Evolutionary conservation across 2,888 invertebrate genomes (phyloP), one percentile per base, ranked within the genome.

Genomic region (Ectobius pallidus): DNA sequence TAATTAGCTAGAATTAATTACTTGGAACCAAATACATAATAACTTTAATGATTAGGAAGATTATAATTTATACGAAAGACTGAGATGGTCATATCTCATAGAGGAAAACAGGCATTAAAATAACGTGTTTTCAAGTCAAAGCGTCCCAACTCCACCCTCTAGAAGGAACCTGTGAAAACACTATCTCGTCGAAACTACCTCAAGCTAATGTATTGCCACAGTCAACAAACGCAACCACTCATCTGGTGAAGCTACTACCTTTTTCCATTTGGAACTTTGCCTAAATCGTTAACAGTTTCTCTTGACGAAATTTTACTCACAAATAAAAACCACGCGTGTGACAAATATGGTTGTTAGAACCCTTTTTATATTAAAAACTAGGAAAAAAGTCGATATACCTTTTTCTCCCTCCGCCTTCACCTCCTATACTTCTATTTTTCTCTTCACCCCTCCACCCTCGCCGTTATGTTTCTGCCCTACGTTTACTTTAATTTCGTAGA

Each of bases 241-340:
- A 46, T 16, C 58, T 30, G 14, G 14, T 55, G 6, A n/a, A 42
- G 42, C 14, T 63, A 65, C 44, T 18, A 46, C 44, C 42, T 65
- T 65, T 46, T 65, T 65, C 46, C 30, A 65, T 65, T 65, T 65
- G 46, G 27, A 65, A 65, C 65, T 65, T 65, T 65, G 65, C 46
- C 65, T 46, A 18, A 30, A 32, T 30, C 58, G 58, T 30, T 27
- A 11, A 2, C n/a, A 52, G 25, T 22, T 22, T 20, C 30, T 58
- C 27, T n/a, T 55, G 32, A 58, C 30, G 22, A 32, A 58, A 58
- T 58, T 58, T 32, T 58, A 58, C 58, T 58, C 58, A 30, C 58
- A 58, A 58, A 30, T 58, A 58, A 58, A 58, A 58, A 30, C n/a
- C n/a, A n/a, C 32, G 58, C 32, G 30, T 58, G 58, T 58, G 58